These are phyloP conservation scores for Peucedramus taeniatus DNA, from an alignment of 2,113 vertebrate species.

Conservation along the genomic window DNA sequence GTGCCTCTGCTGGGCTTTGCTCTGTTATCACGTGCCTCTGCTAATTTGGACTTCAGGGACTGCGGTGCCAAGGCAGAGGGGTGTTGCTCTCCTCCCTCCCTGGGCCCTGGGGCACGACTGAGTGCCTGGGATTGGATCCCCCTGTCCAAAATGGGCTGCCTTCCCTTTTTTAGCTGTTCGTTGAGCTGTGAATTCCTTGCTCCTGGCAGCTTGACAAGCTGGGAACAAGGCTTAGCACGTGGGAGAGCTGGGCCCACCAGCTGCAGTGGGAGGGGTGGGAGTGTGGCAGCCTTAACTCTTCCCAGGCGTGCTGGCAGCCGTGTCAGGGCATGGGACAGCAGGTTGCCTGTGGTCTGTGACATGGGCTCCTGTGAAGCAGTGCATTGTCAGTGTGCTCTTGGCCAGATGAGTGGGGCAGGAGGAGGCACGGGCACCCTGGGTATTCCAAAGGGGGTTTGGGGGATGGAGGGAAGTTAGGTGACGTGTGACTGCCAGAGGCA, in stretches of 20 bases:
- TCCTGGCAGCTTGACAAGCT: conserved; percentile 83
- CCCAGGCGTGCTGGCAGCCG: not conserved
- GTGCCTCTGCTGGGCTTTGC: conserved; percentile 37
- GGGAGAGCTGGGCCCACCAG: conserved; percentile 71
- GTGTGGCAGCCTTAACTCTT: conserved; percentile 53
- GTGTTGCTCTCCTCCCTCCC: conserved; percentile 19
- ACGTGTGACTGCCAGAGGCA: not conserved
- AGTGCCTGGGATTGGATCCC: conserved; percentile 81
- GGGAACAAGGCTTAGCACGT: conserved; percentile 82
- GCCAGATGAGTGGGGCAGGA: not conserved
- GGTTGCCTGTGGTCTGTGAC: not conserved
- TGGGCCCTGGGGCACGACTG: conserved; percentile 63
- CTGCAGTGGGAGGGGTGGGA: conserved; percentile 48
- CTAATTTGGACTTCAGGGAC: conserved; percentile 52
- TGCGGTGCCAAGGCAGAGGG: conserved; percentile 15
- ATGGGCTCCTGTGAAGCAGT: not conserved
- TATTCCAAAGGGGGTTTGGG: not conserved
- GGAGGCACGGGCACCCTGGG: not conserved
- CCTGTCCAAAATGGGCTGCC: conserved; percentile 86
- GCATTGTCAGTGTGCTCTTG: not conserved
- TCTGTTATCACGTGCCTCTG: conserved; percentile 63
- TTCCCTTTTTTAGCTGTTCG: conserved; percentile 93
- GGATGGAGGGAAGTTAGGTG: not conserved
- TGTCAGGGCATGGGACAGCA: not conserved
- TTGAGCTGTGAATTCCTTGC: conserved; percentile 83